Conservation (phyloP, 1,140 invertebrate species). For the Eueides isabella region DNA sequence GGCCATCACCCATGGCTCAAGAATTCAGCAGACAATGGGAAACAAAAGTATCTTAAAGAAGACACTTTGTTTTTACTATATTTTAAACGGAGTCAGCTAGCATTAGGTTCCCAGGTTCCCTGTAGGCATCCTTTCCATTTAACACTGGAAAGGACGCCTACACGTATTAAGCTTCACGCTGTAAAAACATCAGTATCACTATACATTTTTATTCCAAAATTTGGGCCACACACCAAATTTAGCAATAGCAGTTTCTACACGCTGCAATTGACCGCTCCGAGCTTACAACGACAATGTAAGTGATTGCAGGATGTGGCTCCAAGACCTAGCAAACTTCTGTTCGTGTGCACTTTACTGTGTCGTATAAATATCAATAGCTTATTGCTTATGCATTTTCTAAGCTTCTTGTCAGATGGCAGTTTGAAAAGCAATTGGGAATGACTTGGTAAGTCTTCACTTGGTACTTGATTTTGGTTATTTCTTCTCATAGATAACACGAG, state of each 20-base stretch:
- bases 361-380: not conserved
- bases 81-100: too few relatives aligned
- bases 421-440: not conserved
- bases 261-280: conserved; percentile 33
- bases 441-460: too few relatives aligned
- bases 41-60: too few relatives aligned
- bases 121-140: too few relatives aligned
- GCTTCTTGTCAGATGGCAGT: not conserved
- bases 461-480: too few relatives aligned
- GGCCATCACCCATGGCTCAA: too few relatives aligned
- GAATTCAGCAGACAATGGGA: too few relatives aligned
- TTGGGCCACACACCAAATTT: conserved; percentile 35
- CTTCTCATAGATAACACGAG: too few relatives aligned
- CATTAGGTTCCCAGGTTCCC: too few relatives aligned
- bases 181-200: not conserved
- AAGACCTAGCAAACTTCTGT: conserved; percentile 15
- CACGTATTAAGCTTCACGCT: too few relatives aligned
- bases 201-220: not conserved
- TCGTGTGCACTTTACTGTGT: conserved; percentile 4
- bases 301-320: conserved; percentile 31
- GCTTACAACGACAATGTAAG: conserved; percentile 40
- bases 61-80: too few relatives aligned
- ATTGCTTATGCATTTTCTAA: not conserved
- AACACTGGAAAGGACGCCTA: too few relatives aligned
- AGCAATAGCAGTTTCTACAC: conserved; percentile 38